These are phyloP conservation scores for Drosophila flavopinicola DNA, from an alignment of 2,888 invertebrate species.

Conservation along the genomic window DNA sequence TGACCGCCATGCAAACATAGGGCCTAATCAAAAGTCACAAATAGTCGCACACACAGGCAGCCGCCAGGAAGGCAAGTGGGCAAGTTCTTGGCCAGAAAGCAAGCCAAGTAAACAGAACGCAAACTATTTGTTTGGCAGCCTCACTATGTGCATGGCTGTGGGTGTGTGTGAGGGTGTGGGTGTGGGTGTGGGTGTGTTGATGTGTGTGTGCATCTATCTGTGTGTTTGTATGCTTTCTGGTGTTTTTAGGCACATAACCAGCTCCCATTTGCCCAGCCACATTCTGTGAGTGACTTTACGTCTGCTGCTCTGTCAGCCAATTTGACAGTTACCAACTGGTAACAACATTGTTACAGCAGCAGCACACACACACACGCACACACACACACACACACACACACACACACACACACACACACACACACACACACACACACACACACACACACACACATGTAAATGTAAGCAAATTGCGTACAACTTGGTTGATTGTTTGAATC, in stretches of 20 bases:
- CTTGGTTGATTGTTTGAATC: slow-evolving; percentile 50
- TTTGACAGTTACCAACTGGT: slow-evolving; percentile 64
- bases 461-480: slow-evolving; percentile 34
- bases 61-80: slow-evolving; percentile 22
- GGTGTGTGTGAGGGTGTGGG: not conserved
- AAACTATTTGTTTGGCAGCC: slow-evolving; percentile 70
- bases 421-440: slow-evolving; percentile 1
- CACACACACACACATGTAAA: slow-evolving; percentile 9
- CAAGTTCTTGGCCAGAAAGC: slow-evolving; percentile 64
- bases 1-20: slow-evolving; percentile 72
- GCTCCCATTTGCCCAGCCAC: slow-evolving; percentile 18
- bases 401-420: not conserved
- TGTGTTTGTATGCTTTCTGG: slow-evolving; percentile 8
- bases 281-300: slow-evolving; percentile 14
- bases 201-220: not conserved
- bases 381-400: slow-evolving; percentile 4
- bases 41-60: slow-evolving; percentile 27
- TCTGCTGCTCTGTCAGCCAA: slow-evolving; percentile 63
- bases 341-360: slow-evolving; percentile 65
- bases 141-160: slow-evolving; percentile 3
- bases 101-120: slow-evolving; percentile 69
- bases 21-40: slow-evolving; percentile 77
- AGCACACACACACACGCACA: slow-evolving; percentile 5
- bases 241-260: slow-evolving; percentile 29
- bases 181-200: not conserved